Conservation (phyloP, 2,888 invertebrate genomes). For the Masnerella sp. region DNA sequence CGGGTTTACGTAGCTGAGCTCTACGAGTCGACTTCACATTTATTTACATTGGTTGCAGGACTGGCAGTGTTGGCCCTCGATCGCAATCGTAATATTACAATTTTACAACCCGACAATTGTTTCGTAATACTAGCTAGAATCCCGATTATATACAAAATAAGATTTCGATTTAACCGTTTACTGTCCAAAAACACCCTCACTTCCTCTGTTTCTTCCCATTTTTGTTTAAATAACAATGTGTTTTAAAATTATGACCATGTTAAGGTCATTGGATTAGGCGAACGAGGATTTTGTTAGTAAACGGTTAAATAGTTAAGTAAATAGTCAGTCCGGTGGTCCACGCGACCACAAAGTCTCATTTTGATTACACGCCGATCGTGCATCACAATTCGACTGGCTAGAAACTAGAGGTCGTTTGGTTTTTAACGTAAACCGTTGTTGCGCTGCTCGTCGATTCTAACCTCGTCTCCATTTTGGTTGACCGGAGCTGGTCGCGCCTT, state of each 20-base stretch:
- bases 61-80: not conserved
- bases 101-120: conserved; percentile 5
- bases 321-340: conserved; percentile 20
- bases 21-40: conserved; percentile 17
- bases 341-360: conserved; percentile 11
- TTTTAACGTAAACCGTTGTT: conserved; percentile 60
- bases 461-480: conserved; percentile 67
- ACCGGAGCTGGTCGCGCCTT: conserved; percentile 73
- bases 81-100: conserved; percentile 14
- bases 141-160: conserved; percentile 49
- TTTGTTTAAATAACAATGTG: no score
- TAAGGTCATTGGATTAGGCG: no score
- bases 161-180: not conserved
- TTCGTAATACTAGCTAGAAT: conserved; percentile 39
- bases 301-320: no score
- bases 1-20: conserved; percentile 31
- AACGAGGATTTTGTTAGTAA: no score
- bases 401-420: no score
- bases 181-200: no score
- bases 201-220: no score
- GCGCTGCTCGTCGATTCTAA: conserved; percentile 65
- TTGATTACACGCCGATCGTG: not conserved
- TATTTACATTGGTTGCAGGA: not conserved
- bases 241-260: no score
- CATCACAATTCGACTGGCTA: no score